Evolutionary conservation across 2,888 invertebrate species (phyloP), one percentile per base, ranked within the genome.

Genomic region (Cryptocheilus praepositus): DNA sequence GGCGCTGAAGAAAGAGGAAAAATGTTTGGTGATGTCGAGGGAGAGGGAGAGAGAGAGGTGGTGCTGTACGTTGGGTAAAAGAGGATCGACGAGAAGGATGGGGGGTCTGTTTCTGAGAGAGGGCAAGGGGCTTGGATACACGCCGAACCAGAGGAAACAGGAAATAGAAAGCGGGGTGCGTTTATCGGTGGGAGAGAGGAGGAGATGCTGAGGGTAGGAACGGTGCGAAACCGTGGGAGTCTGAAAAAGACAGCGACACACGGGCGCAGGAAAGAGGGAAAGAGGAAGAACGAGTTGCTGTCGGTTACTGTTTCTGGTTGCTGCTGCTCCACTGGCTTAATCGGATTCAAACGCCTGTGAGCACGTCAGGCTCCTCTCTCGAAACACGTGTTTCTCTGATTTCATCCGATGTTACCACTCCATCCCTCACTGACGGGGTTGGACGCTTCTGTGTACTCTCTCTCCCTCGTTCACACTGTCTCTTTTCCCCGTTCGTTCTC

Each of bases 331-430:
- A 72, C 73, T 75, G 73, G 78, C 77, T 83, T 83, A 84, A 84
- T 83, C 84, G 81, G 75, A 81, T 84, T 81, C 75, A 82, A 82
- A 83, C 80, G 78, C 57, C 73, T 79, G 72, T 74, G 79, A 75
- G 71, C 70, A 67, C 76, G 69, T 70, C 69, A 74, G 49, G 46
- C 62, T 51, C 46, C 61, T 55, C 59, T 49, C n/a, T 16, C 16
- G 71, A 70, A 79, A 82, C 81, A 79, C 77, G 78, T 79, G 81
- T 82, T 84, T 74, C 84, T 80, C 80, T 79, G 80, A 84, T 83
- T 84, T 81, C 76, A 65, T 72, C 65, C 60, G 56, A 69, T 64
- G 76, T 69, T 77, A 72, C 61, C 68, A 18, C 25, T 59, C 57
- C 51, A 49, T 49, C 49, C 49, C 49, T 49, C 49, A 8, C 16